A percentile compares a stretch with the other conserved stretches of the same genome.
Evolutionary conservation across 2,113 vertebrate species (phyloP).

Genomic region (Lagopus leucura): DNA sequence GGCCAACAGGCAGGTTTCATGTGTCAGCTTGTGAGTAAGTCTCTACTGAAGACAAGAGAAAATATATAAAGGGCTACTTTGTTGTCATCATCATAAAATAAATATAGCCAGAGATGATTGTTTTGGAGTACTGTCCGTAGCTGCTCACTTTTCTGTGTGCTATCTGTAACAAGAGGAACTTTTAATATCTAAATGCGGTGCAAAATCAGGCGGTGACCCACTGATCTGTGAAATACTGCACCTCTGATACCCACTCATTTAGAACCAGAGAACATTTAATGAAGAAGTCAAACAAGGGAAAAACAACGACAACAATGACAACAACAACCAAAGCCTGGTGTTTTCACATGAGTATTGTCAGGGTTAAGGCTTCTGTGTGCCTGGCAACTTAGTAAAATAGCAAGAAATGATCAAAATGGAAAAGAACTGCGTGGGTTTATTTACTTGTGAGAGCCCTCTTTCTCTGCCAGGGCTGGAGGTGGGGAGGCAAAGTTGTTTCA

Average conservation of each 20-base stretch:
- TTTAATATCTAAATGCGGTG: slow-evolving; percentile 34
- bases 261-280: slow-evolving; percentile 22
- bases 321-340: background rate
- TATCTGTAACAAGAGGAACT: slow-evolving; percentile 39
- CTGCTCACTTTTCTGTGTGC: slow-evolving; percentile 18
- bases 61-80: slow-evolving; percentile 61
- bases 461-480: slow-evolving; percentile 56
- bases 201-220: slow-evolving; percentile 55
- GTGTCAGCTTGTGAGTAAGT: slow-evolving; percentile 67
- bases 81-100: slow-evolving; percentile 58
- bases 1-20: slow-evolving; percentile 57
- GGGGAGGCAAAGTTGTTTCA: slow-evolving; percentile 76
- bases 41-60: slow-evolving; percentile 64
- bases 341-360: slow-evolving; percentile 48
- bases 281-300: slow-evolving; percentile 16
- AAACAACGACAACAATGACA: background rate
- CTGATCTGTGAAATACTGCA: slow-evolving; percentile 34
- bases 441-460: slow-evolving; percentile 70
- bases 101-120: slow-evolving; percentile 21
- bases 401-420: slow-evolving; percentile 62
- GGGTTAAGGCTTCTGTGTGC: slow-evolving; percentile 51
- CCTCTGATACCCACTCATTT: slow-evolving; percentile 8
- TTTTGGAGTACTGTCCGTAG: slow-evolving; percentile 33
- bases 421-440: slow-evolving; percentile 67
- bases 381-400: slow-evolving; percentile 56